Evolutionary conservation across 2,113 vertebrate species (phyloP), one percentile per base, ranked within the genome.

Genomic region (Brachyistius frenatus): DNA sequence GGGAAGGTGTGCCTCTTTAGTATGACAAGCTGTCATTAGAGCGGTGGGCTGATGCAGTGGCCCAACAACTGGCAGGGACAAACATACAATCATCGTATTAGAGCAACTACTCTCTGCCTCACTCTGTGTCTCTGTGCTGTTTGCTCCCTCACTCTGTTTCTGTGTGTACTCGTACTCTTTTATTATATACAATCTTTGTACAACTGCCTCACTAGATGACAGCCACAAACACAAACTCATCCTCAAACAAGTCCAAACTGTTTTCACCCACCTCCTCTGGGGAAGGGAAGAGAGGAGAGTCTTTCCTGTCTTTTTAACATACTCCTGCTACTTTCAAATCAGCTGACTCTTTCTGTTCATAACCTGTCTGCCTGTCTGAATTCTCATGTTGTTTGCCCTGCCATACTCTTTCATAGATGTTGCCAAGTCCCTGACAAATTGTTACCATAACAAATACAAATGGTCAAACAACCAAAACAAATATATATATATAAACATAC

Each of bases 51-150:
- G 96, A 97, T 96, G 96, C 95, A 93, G 93, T 95, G 95, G 94
- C 94, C 96, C 96, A 96, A 98, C 97, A 99, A 96, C 96, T 95
- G 93, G 90, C 94, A 85, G 94, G 89, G 89, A 92, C 95, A 96
- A 99, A 97, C 96, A 94, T 98, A 94, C 96, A 97, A 99, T 99
- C 97, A 99, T 96, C 95, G 94, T 95, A 97, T 98, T 98, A 99
- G 96, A 96, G 95, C 94, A 95, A 94, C 78, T 55, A 80, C 80
- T 83, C 58, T 70, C 66, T 58, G 80, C 70, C 78, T 72, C 62
- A 15, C 72, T 79, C 56, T 81, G 85, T 66, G 86, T 52, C 63
- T 66, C 60, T 32, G 50, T 49, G 64, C 69, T 49, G 53, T 56
- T 81, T 11, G 8, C 69, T 67, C 69, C 39, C 63, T 66, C 46